Conservation (phyloP, 2,797 vertebrate species). For the Enteromius thamalakanensis region DNA sequence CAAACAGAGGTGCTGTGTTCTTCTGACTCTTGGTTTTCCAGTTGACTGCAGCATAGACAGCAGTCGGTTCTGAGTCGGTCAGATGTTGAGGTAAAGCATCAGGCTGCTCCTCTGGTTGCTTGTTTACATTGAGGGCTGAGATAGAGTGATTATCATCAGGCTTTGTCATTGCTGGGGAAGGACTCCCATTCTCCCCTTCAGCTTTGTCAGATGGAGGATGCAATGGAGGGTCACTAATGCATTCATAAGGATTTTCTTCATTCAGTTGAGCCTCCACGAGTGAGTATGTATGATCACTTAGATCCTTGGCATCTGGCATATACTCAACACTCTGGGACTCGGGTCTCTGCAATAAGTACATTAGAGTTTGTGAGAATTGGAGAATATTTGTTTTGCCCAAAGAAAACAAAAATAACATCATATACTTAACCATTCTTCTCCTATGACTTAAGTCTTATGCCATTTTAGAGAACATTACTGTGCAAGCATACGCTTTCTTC, state of each 20-base stretch:
- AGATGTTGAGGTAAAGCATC: neutral
- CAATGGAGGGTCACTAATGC: constrained; percentile 24
- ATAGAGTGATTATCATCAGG: constrained; percentile 12
- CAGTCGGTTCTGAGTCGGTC: neutral
- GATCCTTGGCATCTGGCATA: neutral
- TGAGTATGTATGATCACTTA: constrained; percentile 39
- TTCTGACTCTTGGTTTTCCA: constrained; percentile 51
- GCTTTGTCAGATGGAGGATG: neutral
- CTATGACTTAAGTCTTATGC: too few species aligned
- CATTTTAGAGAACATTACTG: too few species aligned
- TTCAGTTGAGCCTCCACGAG: neutral
- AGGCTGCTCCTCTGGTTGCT: neutral
- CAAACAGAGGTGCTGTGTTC: neutral
- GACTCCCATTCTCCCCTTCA: constrained; percentile 22
- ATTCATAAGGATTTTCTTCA: constrained; percentile 56
- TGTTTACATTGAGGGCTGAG: constrained; percentile 16
- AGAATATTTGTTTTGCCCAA: too few species aligned
- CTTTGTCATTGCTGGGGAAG: constrained; percentile 39
- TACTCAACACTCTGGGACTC: neutral
- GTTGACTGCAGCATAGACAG: constrained; percentile 57
- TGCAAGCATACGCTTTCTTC: too few species aligned
- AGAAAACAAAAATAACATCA: too few species aligned
- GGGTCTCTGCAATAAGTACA: neutral
- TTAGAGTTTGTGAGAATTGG: neutral
- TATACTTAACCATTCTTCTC: too few species aligned